Evolutionary conservation across 2,888 invertebrate species (phyloP).

Genomic region (Seira ritae): DNA sequence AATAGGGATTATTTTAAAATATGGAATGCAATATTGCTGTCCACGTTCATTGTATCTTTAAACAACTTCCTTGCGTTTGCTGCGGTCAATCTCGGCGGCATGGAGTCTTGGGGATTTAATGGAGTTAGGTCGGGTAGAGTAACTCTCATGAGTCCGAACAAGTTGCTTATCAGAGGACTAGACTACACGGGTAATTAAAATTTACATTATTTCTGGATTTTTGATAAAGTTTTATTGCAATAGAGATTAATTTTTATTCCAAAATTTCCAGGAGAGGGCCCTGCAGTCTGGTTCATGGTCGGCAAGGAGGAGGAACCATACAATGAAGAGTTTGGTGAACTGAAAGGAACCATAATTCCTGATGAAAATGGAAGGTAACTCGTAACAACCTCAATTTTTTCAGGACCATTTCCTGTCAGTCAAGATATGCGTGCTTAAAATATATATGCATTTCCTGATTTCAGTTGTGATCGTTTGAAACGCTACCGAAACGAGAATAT

Average conservation of each 20-base stretch:
- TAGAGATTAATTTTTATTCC: no score
- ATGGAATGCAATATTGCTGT: no score
- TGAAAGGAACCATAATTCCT: conserved; percentile 63
- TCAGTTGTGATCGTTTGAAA: conserved; percentile 82
- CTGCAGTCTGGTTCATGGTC: conserved; percentile 69
- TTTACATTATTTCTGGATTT: no score
- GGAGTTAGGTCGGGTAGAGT: conserved; percentile 62
- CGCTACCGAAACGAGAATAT: conserved; percentile 94
- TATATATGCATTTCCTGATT: no score
- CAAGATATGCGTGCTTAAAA: no score
- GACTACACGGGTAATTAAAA: conserved; percentile 59
- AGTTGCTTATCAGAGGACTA: conserved; percentile 65
- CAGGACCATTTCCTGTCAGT: no score
- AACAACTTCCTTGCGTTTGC: no score
- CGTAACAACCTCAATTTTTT: no score
- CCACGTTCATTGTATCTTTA: no score
- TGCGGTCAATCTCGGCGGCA: conserved; percentile 46
- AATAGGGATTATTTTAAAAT: no score
- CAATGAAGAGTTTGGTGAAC: conserved; percentile 63
- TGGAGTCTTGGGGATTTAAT: conserved; percentile 63
- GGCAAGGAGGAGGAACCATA: conserved; percentile 62
- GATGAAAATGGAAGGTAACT: conserved; percentile 68
- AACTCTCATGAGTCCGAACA: conserved; percentile 65
- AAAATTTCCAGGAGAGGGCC: no score
- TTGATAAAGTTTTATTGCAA: no score